Evolutionary conservation across 2,113 vertebrate genomes (phyloP), one percentile per base, ranked within the genome.

Genomic region (Coracopsis vasa): DNA sequence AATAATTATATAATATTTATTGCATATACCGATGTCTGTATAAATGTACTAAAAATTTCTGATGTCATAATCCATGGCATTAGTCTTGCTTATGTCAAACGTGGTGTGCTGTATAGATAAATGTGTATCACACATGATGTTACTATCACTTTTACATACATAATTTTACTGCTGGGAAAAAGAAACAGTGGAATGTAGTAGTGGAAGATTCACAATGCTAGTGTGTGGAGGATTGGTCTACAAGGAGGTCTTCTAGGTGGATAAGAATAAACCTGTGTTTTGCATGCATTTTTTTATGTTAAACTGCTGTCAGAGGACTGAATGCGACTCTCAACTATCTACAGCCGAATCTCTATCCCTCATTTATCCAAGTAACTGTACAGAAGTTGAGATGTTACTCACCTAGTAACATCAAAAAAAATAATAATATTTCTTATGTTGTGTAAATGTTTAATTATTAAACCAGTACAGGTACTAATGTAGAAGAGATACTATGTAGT

Each of bases 71-170:
- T 74, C 16, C 0, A 1, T 54, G n/a, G 13, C 21, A 20, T 50
- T 66, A 28, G 18, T 86, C 27, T 51, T 79, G 29, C 18, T 85
- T 85, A 28, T 24, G 13, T 35, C 61, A 74, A 44, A 44, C 28
- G 7, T 25, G 39, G 13, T 44, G 13, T 74, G 44, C 24, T 83
- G 12, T 37, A 21, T 13, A 78, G 60, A 10, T 51, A 82, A 45
- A n/a, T 23, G 7, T 3, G 10, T 29, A 33, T 70, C 47, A 28
- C 42, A 10, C 8, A 1, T 48, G 56, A n/a, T 0, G 0, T 50
- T 20, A 25, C 19, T 33, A 60, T 19, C 28, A 31, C 41, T 80
- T 75, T 39, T 61, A n/a, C 14, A 7, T 24, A 9, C 8, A 12
- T 21, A 37, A 35, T 18, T 67, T 58, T 58, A 58, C 56, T 58